These are phyloP conservation scores for Thereva unica DNA, from an alignment of 2,888 invertebrate species.

Conservation along the genomic window DNA sequence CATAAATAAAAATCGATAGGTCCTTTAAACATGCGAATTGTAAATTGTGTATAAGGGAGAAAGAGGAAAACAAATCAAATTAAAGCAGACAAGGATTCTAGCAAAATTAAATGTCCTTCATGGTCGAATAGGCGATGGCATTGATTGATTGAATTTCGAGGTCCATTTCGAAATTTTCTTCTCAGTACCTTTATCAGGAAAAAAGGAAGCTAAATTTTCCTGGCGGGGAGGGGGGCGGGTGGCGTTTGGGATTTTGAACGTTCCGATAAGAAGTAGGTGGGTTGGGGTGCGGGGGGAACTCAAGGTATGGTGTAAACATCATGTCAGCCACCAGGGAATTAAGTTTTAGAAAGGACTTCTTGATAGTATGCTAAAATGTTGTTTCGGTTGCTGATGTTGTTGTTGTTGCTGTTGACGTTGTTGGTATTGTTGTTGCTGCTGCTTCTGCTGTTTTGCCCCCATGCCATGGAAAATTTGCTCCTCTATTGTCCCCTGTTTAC, in stretches of 20 bases:
- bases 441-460: too few relatives aligned
- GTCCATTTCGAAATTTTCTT: constrained; percentile 28
- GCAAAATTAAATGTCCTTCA: constrained; percentile 18
- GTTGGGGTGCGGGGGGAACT: too few relatives aligned
- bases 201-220: too few relatives aligned
- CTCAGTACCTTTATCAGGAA: not conserved
- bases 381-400: not conserved
- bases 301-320: too few relatives aligned
- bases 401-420: constrained; percentile 3
- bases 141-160: constrained; percentile 38
- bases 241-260: too few relatives aligned
- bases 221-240: too few relatives aligned
- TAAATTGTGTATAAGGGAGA: not conserved
- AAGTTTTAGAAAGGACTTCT: too few relatives aligned
- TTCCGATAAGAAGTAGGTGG: too few relatives aligned
- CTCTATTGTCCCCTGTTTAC: constrained; percentile 15
- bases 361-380: not conserved
- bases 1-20: too few relatives aligned
- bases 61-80: constrained; percentile 20
- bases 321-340: too few relatives aligned
- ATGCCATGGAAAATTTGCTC: not conserved
- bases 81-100: constrained; percentile 15
- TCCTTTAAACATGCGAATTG: not conserved
- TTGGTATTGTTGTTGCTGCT: not conserved
- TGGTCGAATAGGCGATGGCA: constrained; percentile 19